These are phyloP conservation scores for Shinisaurus crocodilurus DNA, from an alignment of 2,113 vertebrate species.

Conservation along the genomic window DNA sequence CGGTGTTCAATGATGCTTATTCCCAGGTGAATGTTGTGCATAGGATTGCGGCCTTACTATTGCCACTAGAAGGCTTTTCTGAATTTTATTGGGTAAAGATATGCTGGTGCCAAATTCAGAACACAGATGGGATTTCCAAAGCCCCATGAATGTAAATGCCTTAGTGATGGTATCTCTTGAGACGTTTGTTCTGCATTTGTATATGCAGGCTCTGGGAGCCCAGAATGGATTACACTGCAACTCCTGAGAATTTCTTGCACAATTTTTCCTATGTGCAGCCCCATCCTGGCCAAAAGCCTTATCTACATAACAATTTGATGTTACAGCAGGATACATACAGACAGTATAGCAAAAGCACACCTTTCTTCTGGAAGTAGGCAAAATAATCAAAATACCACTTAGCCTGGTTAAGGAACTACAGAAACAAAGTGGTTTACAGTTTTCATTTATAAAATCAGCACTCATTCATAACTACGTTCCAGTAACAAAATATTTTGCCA, in stretches of 20 bases:
- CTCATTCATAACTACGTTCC: not conserved
- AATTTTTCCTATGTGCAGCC: not conserved
- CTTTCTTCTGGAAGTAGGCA: not conserved
- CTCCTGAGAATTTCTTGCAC: not conserved
- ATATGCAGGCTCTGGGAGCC: not conserved
- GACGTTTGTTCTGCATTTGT: not conserved
- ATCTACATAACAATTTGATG: not conserved
- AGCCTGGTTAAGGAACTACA: not conserved
- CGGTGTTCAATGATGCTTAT: not conserved
- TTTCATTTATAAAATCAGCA: not conserved
- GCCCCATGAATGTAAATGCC: not conserved
- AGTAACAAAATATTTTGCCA: not conserved
- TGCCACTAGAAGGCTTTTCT: not conserved
- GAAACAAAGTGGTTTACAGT: not conserved
- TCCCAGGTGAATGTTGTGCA: not conserved
- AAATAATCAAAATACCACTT: not conserved
- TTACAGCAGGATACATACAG: not conserved
- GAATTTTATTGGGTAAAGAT: not conserved
- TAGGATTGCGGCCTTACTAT: not conserved
- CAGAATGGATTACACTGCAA: not conserved
- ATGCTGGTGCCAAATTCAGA: not conserved
- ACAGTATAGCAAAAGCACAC: not conserved
- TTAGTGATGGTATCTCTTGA: not conserved
- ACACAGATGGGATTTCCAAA: constrained; percentile 1
- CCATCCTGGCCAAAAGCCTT: not conserved